phyloP scores from a whole-genome alignment of 2,113 vertebrate species.

The Parotia lawesii region DNA sequence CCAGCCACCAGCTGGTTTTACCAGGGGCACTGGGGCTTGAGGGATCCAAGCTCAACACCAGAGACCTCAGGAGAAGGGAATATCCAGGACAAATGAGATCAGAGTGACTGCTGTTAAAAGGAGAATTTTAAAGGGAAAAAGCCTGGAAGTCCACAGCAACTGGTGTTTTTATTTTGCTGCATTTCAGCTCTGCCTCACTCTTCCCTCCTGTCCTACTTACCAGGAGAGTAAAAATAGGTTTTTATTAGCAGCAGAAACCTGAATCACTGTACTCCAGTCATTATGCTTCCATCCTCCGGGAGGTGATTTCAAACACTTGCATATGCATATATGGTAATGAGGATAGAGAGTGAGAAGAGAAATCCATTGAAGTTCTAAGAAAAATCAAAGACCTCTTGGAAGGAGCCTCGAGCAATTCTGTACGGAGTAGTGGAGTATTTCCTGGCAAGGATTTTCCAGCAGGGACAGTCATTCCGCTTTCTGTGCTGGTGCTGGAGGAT shows the following conservation, averaged over 20 bases:
- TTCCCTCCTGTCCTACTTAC: constrained; percentile 58
- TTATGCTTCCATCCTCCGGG: constrained; percentile 56
- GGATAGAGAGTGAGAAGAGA: constrained; percentile 30
- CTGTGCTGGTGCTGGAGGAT: background rate
- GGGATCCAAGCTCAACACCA: background rate
- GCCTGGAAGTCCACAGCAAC: background rate
- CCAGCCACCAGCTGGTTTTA: background rate
- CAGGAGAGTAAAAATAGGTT: constrained; percentile 61
- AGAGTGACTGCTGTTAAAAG: background rate
- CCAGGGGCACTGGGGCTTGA: background rate
- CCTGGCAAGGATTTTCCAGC: constrained; percentile 33
- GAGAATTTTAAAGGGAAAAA: background rate
- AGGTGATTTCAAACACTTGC: constrained; percentile 60
- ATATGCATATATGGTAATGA: constrained; percentile 61
- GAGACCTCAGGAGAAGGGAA: background rate
- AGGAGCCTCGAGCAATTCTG: constrained; percentile 47
- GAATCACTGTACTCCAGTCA: constrained; percentile 57
- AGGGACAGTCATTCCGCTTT: background rate
- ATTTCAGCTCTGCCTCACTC: constrained; percentile 24
- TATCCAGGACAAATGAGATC: background rate
- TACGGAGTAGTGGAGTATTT: background rate
- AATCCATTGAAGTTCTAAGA: constrained; percentile 66
- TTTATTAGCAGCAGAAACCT: constrained; percentile 63
- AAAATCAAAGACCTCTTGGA: constrained; percentile 59
- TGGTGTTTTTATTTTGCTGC: constrained; percentile 8